Evolutionary conservation across 2,113 vertebrate species (phyloP), one percentile per base, ranked within the genome.

Genomic region (Butorides virescens): DNA sequence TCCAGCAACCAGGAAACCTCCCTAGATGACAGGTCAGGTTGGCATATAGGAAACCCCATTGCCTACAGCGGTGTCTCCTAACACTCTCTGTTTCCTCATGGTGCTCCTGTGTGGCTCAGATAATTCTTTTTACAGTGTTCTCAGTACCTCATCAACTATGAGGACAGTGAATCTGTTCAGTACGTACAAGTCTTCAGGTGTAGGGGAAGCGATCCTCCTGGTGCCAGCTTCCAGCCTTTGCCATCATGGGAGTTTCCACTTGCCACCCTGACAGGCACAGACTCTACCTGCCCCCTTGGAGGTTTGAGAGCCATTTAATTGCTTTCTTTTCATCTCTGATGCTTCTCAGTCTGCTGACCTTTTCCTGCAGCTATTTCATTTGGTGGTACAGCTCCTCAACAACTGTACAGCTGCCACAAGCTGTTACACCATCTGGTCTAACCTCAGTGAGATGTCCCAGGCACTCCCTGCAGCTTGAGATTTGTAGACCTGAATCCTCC

Each of bases 371-470:
- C 7, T 58, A 27, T 92, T 87, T 81, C 27, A 44, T 70, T 80
- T 90, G 44, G 72, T 84, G 32, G 18, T 70, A 85, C 68, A 74
- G 55, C 65, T 66, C 72, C 77, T 74, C 9, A 17, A 94, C 73
- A 92, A 39, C 50, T 30, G 55, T 70, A 90, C 85, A 94, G 88
- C 59, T 92, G 88, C 30, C 90, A 77, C 81, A 94, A 90, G 63
- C 55, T 87, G 68, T 91, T 70, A 73, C 7, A 87, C 81, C 90
- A 90, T 87, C 81, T 96, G 73, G 49, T 18, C 30, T 80, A 76
- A 87, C 46, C 36, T 77, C 63, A 49, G 53, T 91, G 36, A 90
- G 63, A 26, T 56, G 50, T 84, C 23, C 36, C 44, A 86, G 26
- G 36, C 20, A 65, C n/a, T 44, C 36, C 55, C 59, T 70, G 50